These are phyloP conservation scores for Eristalis pertinax DNA, from an alignment of 2,888 invertebrate genomes.

Conservation along the genomic window DNA sequence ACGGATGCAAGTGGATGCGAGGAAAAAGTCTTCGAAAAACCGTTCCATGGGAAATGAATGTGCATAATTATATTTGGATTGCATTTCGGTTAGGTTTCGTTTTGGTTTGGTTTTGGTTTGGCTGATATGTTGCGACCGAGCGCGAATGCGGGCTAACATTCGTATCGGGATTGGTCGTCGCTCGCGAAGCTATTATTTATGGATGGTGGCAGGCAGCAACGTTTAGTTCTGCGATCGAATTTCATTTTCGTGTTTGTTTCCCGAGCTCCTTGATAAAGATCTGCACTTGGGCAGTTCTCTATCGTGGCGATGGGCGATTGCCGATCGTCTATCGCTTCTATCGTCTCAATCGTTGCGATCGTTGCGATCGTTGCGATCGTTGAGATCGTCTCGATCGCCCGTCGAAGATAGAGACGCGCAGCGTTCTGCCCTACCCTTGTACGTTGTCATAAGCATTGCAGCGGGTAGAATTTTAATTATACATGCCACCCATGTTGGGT, in stretches of 20 bases:
- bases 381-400: not conserved
- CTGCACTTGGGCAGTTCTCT: constrained; percentile 40
- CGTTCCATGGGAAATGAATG: constrained; percentile 67
- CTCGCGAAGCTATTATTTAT: constrained; percentile 52
- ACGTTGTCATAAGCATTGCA: constrained; percentile 62
- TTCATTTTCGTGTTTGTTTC: constrained; percentile 20
- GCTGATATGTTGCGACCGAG: constrained; percentile 37
- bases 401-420: constrained; percentile 16
- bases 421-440: constrained; percentile 49
- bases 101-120: not conserved
- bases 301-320: not conserved
- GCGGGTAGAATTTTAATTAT: constrained; percentile 64
- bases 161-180: constrained; percentile 37
- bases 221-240: constrained; percentile 39
- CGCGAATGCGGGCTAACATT: not conserved
- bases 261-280: constrained; percentile 48
- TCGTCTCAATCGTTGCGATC: no score
- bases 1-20: constrained; percentile 10
- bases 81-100: constrained; percentile 44
- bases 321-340: no score
- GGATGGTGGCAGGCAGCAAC: constrained; percentile 29
- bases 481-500: constrained; percentile 62
- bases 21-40: constrained; percentile 8
- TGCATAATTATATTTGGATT: constrained; percentile 70
- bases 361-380: not conserved